A percentile compares a stretch with the other conserved stretches of the same genome.
phyloP scores from a whole-genome alignment of 2,888 invertebrate genomes.

The Erebia ligea region DNA sequence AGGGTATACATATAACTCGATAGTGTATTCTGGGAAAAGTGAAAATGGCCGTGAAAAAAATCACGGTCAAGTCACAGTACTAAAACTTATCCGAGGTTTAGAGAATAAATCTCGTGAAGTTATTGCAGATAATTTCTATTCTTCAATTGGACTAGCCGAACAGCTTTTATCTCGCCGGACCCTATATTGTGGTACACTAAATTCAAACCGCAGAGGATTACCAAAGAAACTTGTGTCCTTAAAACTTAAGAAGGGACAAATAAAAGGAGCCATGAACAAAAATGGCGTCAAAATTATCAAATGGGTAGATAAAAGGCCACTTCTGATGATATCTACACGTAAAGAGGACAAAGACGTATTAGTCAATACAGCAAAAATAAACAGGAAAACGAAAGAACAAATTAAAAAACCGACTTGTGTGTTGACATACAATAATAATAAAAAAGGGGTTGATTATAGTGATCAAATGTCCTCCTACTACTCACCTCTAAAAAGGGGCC shows the following conservation, averaged over 20 bases:
- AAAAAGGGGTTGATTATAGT: neutral
- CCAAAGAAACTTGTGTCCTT: conserved; percentile 41
- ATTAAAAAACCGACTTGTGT: neutral
- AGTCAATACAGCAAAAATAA: neutral
- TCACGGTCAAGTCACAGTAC: neutral
- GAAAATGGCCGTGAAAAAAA: neutral
- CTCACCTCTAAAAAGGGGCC: neutral
- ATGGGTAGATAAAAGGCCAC: too few species aligned
- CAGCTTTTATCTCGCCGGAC: conserved; percentile 31
- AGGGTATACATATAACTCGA: neutral
- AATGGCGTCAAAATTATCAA: too few species aligned
- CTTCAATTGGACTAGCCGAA: conserved; percentile 44
- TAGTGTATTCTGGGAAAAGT: neutral
- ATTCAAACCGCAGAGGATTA: conserved; percentile 43
- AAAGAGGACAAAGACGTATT: conserved; percentile 27
- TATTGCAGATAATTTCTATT: conserved; percentile 48
- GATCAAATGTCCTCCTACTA: neutral
- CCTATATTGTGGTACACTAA: conserved; percentile 44
- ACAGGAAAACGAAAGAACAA: neutral
- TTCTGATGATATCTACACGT: conserved; percentile 36
- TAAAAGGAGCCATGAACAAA: conserved; percentile 46
- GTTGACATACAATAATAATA: neutral
- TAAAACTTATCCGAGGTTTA: neutral
- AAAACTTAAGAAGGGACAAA: conserved; percentile 46
- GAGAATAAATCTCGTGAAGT: neutral